Evolutionary conservation across 1,140 invertebrate species (phyloP), one percentile per base, ranked within the genome.

Genomic region (Brachionus rubens): DNA sequence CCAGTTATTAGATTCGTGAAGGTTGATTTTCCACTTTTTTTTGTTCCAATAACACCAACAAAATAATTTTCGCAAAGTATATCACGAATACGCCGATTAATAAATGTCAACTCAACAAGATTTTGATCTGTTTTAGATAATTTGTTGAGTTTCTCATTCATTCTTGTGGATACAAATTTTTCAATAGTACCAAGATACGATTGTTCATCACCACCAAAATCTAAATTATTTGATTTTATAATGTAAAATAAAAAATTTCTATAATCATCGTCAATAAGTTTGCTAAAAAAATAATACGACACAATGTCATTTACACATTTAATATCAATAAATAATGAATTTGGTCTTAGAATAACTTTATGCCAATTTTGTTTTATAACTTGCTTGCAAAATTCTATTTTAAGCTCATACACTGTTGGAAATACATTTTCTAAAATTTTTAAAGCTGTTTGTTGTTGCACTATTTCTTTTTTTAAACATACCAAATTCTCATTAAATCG

Each of bases 1-100:
- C 36, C 21, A 36, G 54, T 59, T 40, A 59, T 36, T 16, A 59
- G 36, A 16, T 59, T 14, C 16, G 30, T 36, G 36, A 59, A 59
- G 3, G 54, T 59, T 0, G 54, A 59, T 59, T 59, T 59, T 7
- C 54, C 54, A 19, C 28, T 33, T 33, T 59, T 59, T 9, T 59
- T 59, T n/a, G 54, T 59, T 59, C 54, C 54, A 12, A 59, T 16
- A 16, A 59, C 54, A 59, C 54, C 54, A 0, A 59, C 16, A 59
- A 59, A 59, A 59, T 59, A 59, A 36, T 59, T 59, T 59, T 59
- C 0, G 36, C 54, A 59, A 14, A 59, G 30, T 33, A 59, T 59
- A 1, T 59, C 54, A 36, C 54, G 30, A 33, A 59, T 59, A 16
- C 54, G 54, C 19, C 33, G 26, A 36, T 59, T 59, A n/a, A 6